Conservation (phyloP, 2,797 vertebrate genomes). For the Champsocephalus esox region DNA sequence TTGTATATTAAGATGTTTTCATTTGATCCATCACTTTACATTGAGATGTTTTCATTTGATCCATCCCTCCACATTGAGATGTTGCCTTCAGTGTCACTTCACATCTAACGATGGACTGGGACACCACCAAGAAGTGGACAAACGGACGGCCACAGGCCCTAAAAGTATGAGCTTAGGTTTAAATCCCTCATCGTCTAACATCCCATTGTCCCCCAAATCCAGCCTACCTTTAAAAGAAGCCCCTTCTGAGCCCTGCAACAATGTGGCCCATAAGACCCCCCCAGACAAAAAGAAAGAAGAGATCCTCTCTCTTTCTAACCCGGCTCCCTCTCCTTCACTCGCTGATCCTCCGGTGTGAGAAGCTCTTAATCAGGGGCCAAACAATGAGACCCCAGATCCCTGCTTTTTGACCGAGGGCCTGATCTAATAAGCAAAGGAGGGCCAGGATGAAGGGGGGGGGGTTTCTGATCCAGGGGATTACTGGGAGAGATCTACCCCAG, state of each 20-base stretch:
- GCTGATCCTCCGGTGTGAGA: slow-evolving; percentile 80
- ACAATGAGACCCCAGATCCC: slow-evolving; percentile 81
- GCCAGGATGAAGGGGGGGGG: slow-evolving; percentile 24
- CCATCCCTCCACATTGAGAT: slow-evolving; percentile 46
- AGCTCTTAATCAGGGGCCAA: slow-evolving; percentile 86
- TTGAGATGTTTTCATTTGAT: slow-evolving; percentile 19
- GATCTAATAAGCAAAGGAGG: slow-evolving; percentile 82
- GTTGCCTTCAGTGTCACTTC: slow-evolving; percentile 42
- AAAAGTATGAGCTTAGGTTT: slow-evolving; percentile 66
- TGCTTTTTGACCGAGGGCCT: slow-evolving; percentile 74
- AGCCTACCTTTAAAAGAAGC: slow-evolving; percentile 74
- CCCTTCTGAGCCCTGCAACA: slow-evolving; percentile 77
- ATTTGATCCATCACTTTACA: too few relatives aligned
- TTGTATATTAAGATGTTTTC: too few relatives aligned
- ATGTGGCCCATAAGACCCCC: slow-evolving; percentile 78
- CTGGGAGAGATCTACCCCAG: slow-evolving; percentile 62
- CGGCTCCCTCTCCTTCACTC: slow-evolving; percentile 54
- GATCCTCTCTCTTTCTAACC: slow-evolving; percentile 63
- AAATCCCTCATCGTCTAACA: slow-evolving; percentile 81
- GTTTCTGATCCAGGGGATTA: slow-evolving; percentile 76
- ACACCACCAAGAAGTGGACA: slow-evolving; percentile 8
- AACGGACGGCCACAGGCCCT: slow-evolving; percentile 38
- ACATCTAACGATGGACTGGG: slow-evolving; percentile 19
- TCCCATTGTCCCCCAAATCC: slow-evolving; percentile 80
- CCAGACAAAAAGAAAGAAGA: slow-evolving; percentile 65